Conservation (phyloP, 2,888 invertebrate genomes). For the Xiphydria camelus region DNA sequence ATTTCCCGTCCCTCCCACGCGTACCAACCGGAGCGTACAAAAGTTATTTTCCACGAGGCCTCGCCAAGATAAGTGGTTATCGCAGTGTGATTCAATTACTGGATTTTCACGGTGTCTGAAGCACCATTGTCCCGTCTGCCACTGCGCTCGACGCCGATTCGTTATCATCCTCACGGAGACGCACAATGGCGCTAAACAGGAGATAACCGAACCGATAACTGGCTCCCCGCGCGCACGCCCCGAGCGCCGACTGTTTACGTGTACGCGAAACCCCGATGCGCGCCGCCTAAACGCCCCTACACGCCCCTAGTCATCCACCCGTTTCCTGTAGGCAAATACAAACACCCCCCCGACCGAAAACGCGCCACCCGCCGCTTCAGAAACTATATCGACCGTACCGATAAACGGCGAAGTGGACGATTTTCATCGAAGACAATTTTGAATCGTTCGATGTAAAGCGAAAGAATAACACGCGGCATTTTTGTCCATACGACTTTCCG, state of each 20-base stretch:
- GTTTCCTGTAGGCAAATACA: not conserved
- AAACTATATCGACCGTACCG: no score
- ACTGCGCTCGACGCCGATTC: conserved; percentile 37
- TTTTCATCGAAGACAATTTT: no score
- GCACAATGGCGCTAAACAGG: conserved; percentile 53
- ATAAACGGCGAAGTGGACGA: no score
- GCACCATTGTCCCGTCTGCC: conserved; percentile 40
- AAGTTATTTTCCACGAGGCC: conserved; percentile 29
- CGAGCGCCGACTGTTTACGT: no score
- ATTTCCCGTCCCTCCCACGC: not conserved
- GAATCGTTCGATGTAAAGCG: no score
- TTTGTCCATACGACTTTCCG: no score
- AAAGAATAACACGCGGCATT: no score
- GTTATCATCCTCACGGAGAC: conserved; percentile 45
- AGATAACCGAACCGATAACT: conserved; percentile 47
- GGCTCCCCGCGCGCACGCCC: conserved; percentile 9
- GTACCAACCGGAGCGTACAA: no score
- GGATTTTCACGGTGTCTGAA: conserved; percentile 45
- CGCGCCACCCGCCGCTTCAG: no score
- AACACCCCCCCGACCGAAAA: no score
- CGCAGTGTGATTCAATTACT: conserved; percentile 55
- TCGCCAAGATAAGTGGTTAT: conserved; percentile 44
- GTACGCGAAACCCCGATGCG: no score
- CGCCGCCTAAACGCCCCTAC: no score
- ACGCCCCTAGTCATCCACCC: not conserved